Evolutionary conservation across 1,140 invertebrate species (phyloP).

Genomic region (Drosophila paulistorum): DNA sequence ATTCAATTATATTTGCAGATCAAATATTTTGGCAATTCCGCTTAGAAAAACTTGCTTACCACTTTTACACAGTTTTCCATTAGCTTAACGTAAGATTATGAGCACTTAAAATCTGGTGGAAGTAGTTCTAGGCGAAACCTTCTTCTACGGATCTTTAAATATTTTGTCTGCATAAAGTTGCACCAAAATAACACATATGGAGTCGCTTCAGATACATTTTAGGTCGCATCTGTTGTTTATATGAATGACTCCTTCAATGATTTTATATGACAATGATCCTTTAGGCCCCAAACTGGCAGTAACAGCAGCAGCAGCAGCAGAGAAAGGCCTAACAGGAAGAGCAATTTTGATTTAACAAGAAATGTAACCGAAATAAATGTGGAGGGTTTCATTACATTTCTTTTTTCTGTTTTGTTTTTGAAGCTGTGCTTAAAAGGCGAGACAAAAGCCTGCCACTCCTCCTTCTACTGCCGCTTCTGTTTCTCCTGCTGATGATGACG

Average conservation of each 20-base stretch:
- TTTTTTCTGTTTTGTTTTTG: too few species aligned
- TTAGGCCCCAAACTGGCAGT: slow-evolving; percentile 1
- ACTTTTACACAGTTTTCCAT: too few species aligned
- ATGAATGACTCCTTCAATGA: background rate
- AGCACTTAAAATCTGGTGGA: too few species aligned
- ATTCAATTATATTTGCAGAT: too few species aligned
- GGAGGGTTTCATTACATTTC: background rate
- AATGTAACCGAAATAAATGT: slow-evolving; percentile 9
- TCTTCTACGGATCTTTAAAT: too few species aligned
- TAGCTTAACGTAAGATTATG: too few species aligned
- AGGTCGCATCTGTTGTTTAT: background rate
- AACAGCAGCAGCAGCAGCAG: background rate
- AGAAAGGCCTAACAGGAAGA: background rate
- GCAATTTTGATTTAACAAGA: background rate
- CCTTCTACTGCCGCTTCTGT: slow-evolving; percentile 32
- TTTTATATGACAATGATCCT: background rate
- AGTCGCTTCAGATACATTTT: background rate
- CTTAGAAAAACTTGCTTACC: too few species aligned
- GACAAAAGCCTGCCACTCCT: slow-evolving; percentile 1
- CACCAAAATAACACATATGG: too few species aligned
- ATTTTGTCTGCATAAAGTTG: too few species aligned
- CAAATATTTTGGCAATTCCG: too few species aligned
- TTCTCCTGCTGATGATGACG: slow-evolving; percentile 52
- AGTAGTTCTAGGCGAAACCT: too few species aligned
- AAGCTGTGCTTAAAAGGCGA: background rate